A percentile compares a stretch with the other conserved stretches of the same genome.
phyloP scores from a whole-genome alignment of 2,888 invertebrate species.

The Autographa gamma region DNA sequence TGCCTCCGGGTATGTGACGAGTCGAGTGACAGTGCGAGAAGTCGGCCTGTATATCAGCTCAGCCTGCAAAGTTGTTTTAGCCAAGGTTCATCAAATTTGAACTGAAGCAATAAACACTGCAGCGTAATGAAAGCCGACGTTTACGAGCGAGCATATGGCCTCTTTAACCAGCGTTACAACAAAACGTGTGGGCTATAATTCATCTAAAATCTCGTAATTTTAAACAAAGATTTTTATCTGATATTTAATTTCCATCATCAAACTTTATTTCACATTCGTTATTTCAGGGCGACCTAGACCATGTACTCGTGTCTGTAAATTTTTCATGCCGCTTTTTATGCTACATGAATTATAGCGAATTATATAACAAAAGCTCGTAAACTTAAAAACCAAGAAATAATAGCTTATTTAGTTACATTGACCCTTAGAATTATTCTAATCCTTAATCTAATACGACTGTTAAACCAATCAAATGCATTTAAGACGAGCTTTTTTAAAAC shows the following conservation, averaged over 20 bases:
- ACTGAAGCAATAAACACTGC: conserved; percentile 17
- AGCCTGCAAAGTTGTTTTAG: conserved; percentile 72
- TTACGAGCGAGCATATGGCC: conserved; percentile 41
- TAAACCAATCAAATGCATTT: too few relatives aligned
- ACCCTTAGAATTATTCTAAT: not conserved
- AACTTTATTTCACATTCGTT: not conserved
- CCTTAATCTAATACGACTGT: not conserved
- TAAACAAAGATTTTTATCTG: not conserved
- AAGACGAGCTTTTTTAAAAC: not conserved
- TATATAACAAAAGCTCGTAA: conserved; percentile 28
- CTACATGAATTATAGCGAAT: conserved; percentile 28
- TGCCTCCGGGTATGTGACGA: conserved; percentile 89
- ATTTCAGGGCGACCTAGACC: conserved; percentile 3
- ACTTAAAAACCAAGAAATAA: conserved; percentile 17
- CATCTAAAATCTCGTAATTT: not conserved
- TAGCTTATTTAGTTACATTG: conserved; percentile 19
- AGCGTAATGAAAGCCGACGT: conserved; percentile 17
- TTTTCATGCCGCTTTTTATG: not conserved
- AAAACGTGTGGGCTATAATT: not conserved
- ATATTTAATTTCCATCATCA: not conserved
- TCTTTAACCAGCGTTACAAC: conserved; percentile 11
- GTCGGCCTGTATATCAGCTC: conserved; percentile 85
- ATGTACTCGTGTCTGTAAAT: conserved; percentile 12
- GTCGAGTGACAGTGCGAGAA: conserved; percentile 87
- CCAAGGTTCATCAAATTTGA: conserved; percentile 24